These are phyloP conservation scores for Manduca sexta DNA, from an alignment of 1,140 invertebrate genomes.

Conservation along the genomic window DNA sequence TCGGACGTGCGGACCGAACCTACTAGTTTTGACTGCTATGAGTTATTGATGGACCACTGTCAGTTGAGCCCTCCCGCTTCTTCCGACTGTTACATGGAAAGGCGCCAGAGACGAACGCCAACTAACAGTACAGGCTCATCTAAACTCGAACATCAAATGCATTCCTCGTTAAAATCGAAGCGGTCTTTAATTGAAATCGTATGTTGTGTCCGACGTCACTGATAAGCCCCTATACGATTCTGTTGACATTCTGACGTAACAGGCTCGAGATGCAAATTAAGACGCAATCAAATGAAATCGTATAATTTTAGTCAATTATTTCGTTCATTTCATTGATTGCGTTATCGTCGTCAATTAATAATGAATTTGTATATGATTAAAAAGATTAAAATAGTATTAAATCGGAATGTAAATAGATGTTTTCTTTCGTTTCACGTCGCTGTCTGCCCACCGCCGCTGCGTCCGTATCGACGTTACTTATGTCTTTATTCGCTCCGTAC, in stretches of 20 bases:
- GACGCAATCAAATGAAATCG: conserved; percentile 14
- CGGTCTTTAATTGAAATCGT: conserved; percentile 69
- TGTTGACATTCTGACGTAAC: conserved; percentile 45
- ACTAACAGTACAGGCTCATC: conserved; percentile 27
- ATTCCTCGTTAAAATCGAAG: conserved; percentile 56
- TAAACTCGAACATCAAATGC: conserved; percentile 39
- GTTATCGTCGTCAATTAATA: conserved; percentile 6
- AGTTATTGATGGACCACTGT: conserved; percentile 44
- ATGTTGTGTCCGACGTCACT: conserved; percentile 53
- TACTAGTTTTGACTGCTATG: conserved; percentile 59
- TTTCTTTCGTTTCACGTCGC: too few species aligned
- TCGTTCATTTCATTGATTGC: conserved; percentile 2
- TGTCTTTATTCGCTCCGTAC: not conserved
- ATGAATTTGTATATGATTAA: conserved; percentile 5
- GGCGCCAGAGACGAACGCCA: conserved; percentile 16
- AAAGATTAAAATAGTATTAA: not conserved
- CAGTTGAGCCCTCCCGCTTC: conserved; percentile 22
- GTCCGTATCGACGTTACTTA: not conserved
- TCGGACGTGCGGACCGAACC: conserved; percentile 49
- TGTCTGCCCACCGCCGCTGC: too few species aligned
- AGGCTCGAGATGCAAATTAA: conserved; percentile 37
- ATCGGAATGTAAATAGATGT: too few species aligned
- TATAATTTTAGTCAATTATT: not conserved
- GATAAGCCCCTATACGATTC: conserved; percentile 48
- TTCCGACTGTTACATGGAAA: conserved; percentile 10